Conservation (phyloP, 2,113 vertebrate genomes). For the Dinomys branickii region DNA sequence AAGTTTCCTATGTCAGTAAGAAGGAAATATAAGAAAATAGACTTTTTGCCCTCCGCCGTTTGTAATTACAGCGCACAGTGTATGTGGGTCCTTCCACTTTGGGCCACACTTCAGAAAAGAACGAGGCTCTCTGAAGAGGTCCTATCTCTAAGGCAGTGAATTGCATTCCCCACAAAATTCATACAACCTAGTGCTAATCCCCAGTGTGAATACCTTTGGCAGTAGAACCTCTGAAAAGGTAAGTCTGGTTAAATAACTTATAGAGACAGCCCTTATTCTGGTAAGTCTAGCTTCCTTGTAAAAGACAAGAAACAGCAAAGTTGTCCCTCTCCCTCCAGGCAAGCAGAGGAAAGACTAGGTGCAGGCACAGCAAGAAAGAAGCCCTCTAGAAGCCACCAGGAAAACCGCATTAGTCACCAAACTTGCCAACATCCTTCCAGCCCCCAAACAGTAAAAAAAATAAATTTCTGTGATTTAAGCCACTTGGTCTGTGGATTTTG, state of each 20-base stretch:
- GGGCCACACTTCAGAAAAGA: not conserved
- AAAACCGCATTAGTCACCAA: not conserved
- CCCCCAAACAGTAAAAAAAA: not conserved
- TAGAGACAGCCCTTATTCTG: too few relatives aligned
- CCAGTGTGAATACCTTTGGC: not conserved
- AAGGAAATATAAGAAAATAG: not conserved
- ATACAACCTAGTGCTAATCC: not conserved
- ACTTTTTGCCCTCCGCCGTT: not conserved
- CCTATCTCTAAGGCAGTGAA: not conserved
- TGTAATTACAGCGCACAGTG: not conserved
- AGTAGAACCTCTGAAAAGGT: not conserved
- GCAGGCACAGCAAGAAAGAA: too few relatives aligned
- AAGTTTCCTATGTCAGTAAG: not conserved
- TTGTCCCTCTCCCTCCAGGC: accelerated
- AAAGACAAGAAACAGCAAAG: not conserved
- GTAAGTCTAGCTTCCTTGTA: not conserved
- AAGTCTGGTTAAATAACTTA: not conserved
- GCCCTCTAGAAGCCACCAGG: not conserved
- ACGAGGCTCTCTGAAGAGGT: not conserved
- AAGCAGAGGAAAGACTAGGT: not conserved
- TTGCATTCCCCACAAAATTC: not conserved
- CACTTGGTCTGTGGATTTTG: not conserved
- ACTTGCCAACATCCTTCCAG: not conserved
- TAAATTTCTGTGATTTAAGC: not conserved
- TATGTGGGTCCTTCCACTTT: not conserved